These are phyloP conservation scores for Tinea trinotella DNA, from an alignment of 2,888 invertebrate genomes.

Conservation along the genomic window DNA sequence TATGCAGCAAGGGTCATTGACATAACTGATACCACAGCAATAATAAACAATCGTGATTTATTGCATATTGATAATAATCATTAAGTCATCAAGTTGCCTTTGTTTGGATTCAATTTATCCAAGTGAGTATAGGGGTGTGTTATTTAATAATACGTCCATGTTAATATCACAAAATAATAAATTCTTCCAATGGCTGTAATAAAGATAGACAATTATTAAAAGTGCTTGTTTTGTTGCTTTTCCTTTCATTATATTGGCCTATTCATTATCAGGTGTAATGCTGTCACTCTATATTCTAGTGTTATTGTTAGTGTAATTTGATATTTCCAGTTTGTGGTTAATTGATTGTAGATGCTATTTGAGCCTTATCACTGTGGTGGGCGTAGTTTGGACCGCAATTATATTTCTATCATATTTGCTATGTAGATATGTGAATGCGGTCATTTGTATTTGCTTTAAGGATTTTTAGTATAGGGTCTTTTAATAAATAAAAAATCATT, in stretches of 20 bases:
- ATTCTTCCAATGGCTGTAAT: too few species aligned
- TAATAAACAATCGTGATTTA: background rate
- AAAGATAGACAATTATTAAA: too few species aligned
- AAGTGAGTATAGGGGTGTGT: background rate
- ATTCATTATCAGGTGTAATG: too few species aligned
- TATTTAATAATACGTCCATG: background rate
- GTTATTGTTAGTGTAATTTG: too few species aligned
- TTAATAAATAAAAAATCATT: background rate
- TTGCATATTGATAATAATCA: background rate
- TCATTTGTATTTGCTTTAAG: too few species aligned
- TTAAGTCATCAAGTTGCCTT: too few species aligned
- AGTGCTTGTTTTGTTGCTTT: too few species aligned
- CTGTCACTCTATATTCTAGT: too few species aligned
- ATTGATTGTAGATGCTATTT: background rate
- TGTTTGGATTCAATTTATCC: background rate
- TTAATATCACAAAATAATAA: too few species aligned
- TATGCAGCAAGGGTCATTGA: background rate
- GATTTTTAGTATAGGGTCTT: too few species aligned
- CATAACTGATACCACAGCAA: background rate
- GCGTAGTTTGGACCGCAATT: background rate
- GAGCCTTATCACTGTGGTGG: background rate
- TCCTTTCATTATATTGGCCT: too few species aligned
- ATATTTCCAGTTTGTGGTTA: background rate
- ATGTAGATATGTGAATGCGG: too few species aligned
- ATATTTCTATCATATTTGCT: background rate